Evolutionary conservation across 2,113 vertebrate genomes (phyloP), one percentile per base, ranked within the genome.

Genomic region (Zingel zingel): DNA sequence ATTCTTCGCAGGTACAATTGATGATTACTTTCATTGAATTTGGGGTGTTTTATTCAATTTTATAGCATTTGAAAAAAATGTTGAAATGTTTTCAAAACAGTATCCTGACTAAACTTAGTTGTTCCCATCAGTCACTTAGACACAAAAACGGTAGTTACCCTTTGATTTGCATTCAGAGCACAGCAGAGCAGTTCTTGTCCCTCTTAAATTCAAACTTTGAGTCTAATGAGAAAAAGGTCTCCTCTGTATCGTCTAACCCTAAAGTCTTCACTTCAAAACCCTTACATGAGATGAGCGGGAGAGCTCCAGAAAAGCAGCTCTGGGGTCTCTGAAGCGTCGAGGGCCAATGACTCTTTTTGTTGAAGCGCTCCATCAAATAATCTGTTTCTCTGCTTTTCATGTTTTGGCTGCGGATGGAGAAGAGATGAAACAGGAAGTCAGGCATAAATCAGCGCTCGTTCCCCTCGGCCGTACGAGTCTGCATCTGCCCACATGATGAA

Each of bases 401-500:
- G 85, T 91, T 67, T 80, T 82, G 47, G 57, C 69, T 16, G 71
- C 54, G 25, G 70, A 82, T 36, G 75, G 15, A 76, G 73, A 33
- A 59, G 78, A 86, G 85, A 93, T 82, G 90, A 91, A 91, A 80
- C 85, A 85, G 58, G 66, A 76, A 82, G 88, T 85, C 33, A 0
- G 43, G 69, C 65, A 92, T 92, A 84, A 91, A 91, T 92, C 88
- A 83, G 50, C 61, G 45, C 54, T 27, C 3, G 23, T 58, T 87
- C 79, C 81, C 82, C 74, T 75, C 48, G 14, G 57, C 75, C 47
- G 71, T 45, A 19, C 73, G 82, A 43, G 79, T 84, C 72, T 70
- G 85, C 88, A 76, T 85, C 84, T 72, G 89, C 78, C 85, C 75
- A 23, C 79, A n/a, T 91, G 83, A 91, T 89, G 81, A 93, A 90